phyloP scores from a whole-genome alignment of 1,140 invertebrate genomes.

The Bombus superbus region DNA sequence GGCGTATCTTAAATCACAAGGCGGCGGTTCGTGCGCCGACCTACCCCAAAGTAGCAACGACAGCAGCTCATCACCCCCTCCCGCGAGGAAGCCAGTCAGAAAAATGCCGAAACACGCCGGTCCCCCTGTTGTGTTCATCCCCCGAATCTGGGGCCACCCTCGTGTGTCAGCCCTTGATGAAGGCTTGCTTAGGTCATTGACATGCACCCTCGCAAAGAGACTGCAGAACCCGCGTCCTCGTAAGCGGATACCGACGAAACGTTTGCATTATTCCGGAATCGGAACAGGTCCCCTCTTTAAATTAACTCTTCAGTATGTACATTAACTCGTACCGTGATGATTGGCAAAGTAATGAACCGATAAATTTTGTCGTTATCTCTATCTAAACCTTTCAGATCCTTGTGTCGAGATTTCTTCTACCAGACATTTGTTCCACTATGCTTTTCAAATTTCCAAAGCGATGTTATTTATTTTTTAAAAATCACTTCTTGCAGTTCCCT shows the following conservation, averaged over 20 bases:
- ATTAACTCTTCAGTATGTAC: conserved; percentile 57
- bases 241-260: conserved; percentile 50
- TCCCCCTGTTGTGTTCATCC: conserved; percentile 8
- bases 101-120: conserved; percentile 64
- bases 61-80: conserved; percentile 36
- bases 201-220: conserved; percentile 68
- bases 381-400: background rate
- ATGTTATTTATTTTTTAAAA: too few species aligned
- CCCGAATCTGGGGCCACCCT: conserved; percentile 23
- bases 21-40: conserved; percentile 38
- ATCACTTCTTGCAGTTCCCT: too few species aligned
- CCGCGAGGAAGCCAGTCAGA: conserved; percentile 30
- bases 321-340: conserved; percentile 35
- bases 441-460: background rate
- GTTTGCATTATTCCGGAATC: conserved; percentile 61
- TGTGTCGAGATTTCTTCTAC: background rate
- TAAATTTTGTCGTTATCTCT: conserved; percentile 3
- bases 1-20: conserved; percentile 54
- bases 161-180: conserved; percentile 55
- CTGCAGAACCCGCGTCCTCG: conserved; percentile 50
- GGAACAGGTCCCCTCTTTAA: conserved; percentile 51
- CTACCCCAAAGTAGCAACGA: conserved; percentile 55
- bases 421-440: background rate
- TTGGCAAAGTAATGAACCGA: conserved; percentile 46
- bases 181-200: conserved; percentile 62